A percentile compares a stretch with the other conserved stretches of the same genome.
Evolutionary conservation across 2,888 invertebrate genomes (phyloP).

Genomic region (Apoda limacodes): DNA sequence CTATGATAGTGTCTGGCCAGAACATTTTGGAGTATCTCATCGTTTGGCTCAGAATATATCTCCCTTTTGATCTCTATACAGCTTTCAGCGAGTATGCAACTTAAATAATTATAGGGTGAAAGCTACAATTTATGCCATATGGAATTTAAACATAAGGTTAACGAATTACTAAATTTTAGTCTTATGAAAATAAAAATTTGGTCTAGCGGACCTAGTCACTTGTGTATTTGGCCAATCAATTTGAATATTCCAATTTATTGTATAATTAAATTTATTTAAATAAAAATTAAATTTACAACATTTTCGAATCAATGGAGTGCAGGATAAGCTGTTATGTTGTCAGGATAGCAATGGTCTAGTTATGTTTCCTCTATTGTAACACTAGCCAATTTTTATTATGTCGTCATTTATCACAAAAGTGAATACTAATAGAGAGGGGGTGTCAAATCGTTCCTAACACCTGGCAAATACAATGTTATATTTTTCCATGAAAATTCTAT

Average conservation of each 20-base stretch:
- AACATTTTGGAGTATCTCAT: conserved; percentile 69
- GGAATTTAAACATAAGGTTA: conserved; percentile 69
- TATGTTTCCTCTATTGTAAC: conserved; percentile 60
- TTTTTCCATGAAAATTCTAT: conserved; percentile 65
- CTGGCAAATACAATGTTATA: conserved; percentile 55
- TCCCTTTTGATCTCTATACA: conserved; percentile 67
- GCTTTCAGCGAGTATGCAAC: conserved; percentile 68
- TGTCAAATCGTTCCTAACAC: conserved; percentile 65
- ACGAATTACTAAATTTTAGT: conserved; percentile 71
- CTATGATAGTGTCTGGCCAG: conserved; percentile 69
- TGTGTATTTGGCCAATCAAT: conserved; percentile 61
- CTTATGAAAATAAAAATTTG: conserved; percentile 56
- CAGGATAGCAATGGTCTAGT: conserved; percentile 71
- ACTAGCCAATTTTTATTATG: conserved; percentile 70
- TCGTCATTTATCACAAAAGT: conserved; percentile 68
- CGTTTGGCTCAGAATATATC: conserved; percentile 70
- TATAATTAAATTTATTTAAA: conserved; percentile 27
- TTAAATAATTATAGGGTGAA: conserved; percentile 60
- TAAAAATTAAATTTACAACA: background rate
- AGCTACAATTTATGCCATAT: conserved; percentile 69
- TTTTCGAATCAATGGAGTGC: conserved; percentile 61
- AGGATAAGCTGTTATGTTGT: conserved; percentile 60
- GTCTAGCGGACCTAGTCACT: conserved; percentile 67
- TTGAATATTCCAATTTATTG: conserved; percentile 68
- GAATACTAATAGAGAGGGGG: conserved; percentile 65